phyloP scores from a whole-genome alignment of 2,113 vertebrate genomes.

The Manacus vitellinus region DNA sequence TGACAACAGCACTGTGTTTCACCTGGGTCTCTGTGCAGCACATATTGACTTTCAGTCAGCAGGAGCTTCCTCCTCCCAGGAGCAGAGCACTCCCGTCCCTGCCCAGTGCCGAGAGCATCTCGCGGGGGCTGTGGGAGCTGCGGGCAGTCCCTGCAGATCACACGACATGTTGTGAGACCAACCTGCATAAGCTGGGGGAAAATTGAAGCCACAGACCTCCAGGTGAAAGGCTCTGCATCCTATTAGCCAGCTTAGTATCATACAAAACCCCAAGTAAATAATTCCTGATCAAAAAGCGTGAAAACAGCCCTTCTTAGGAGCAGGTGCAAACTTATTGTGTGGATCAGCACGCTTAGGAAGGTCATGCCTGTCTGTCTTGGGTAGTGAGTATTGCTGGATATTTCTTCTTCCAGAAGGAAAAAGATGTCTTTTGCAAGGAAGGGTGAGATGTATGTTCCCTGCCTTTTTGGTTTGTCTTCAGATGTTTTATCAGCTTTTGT shows the following conservation, averaged over 20 bases:
- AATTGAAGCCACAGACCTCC: not conserved
- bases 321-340: not conserved
- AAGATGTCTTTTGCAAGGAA: not conserved
- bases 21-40: not conserved
- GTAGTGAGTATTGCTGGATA: not conserved
- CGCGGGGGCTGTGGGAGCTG: not conserved
- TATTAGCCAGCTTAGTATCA: not conserved
- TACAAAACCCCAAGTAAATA: not conserved
- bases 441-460: not conserved
- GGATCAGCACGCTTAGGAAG: not conserved
- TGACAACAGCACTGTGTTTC: not conserved
- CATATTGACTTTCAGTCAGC: not conserved
- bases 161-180: rapidly evolving
- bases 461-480: not conserved
- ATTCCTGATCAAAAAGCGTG: not conserved
- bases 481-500: not conserved
- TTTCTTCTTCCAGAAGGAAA: not conserved
- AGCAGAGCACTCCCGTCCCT: not conserved
- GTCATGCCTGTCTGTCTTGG: not conserved
- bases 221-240: not conserved
- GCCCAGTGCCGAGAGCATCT: not conserved
- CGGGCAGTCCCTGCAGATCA: rapidly evolving
- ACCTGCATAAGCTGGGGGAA: not conserved
- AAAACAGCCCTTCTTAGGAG: not conserved
- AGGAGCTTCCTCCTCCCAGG: not conserved